Evolutionary conservation across 2,888 invertebrate species (phyloP), one percentile per base, ranked within the genome.

Genomic region (Crocallis elinguaria): DNA sequence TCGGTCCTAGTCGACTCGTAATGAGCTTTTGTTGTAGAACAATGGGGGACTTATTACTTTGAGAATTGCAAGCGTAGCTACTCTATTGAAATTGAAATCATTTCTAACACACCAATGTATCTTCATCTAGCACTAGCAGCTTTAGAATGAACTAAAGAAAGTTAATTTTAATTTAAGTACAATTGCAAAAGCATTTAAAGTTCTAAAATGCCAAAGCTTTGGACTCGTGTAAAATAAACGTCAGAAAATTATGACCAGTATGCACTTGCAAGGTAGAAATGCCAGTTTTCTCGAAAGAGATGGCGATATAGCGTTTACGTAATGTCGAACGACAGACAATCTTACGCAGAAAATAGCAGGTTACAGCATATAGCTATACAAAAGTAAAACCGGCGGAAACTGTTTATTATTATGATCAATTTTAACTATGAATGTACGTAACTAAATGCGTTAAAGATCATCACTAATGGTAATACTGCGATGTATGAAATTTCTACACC

Each of bases 11-110:
- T 30, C 50, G 30, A 11, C 43, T 61, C 48, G 51, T 60, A 61
- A 67, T 62, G 61, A 67, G 59, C 64, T 64, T 71, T 67, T 70
- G 67, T 68, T 64, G 49, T 23, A 48, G 49, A 60, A 58, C 62
- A 64, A 63, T 54, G 52, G 38, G 29, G 16, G 45, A 46, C 42
- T 56, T 53, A 60, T 52, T 60, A 39, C 37, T 36, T 29, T 25
- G 41, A 33, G 29, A 43, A 45, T 49, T 42, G 49, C 45, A 45
- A 39, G 41, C 49, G 46, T 45, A 27, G 16, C 23, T 38, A n/a
- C n/a, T 6, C 17, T 38, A 23, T 21, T 23, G 16, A 7, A 14
- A 23, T 12, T 7, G 3, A 13, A 37, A 6, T 23, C n/a, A 27
- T 14, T 38, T 21, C 9, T 8, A 25, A 16, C 5, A 33, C 33